Evolutionary conservation across 1,140 invertebrate genomes (phyloP).

Genomic region (Dendrolimus punctatus): DNA sequence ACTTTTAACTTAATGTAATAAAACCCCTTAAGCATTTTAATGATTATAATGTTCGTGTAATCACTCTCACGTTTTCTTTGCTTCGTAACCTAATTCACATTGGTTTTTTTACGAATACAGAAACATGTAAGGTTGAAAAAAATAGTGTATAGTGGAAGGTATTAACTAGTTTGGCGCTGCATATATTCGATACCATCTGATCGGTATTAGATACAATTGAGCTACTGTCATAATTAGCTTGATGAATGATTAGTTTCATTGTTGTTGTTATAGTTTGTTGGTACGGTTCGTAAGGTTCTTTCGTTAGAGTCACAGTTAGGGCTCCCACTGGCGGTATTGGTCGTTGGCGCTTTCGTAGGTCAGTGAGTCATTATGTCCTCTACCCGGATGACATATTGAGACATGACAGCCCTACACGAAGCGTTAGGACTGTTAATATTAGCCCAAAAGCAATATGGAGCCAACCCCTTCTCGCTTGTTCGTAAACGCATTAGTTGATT

Average conservation of each 20-base stretch:
- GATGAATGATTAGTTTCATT: constrained; percentile 60
- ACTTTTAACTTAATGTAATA: no score
- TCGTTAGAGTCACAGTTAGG: constrained; percentile 47
- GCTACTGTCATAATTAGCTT: constrained; percentile 64
- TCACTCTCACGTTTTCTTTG: no score
- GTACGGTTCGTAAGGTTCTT: constrained; percentile 50
- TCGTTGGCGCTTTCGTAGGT: constrained; percentile 8
- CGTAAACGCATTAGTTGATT: constrained; percentile 54
- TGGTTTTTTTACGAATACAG: no score
- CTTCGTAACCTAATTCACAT: no score
- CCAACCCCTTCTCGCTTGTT: constrained; percentile 45
- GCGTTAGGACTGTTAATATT: no score
- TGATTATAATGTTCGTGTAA: no score
- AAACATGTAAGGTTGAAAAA: constrained; percentile 9
- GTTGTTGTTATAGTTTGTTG: constrained; percentile 57
- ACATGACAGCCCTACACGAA: no score
- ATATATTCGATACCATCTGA: constrained; percentile 59
- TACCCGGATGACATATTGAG: no score
- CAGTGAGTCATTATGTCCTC: no score
- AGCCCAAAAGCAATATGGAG: background rate
- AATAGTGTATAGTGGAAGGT: constrained; percentile 9
- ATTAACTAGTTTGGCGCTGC: constrained; percentile 15
- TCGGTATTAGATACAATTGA: constrained; percentile 68
- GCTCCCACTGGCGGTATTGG: constrained; percentile 39
- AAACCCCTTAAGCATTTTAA: no score